A percentile compares a stretch with the other conserved stretches of the same genome.
These are phyloP conservation scores for Ephialtes manifestator DNA, from an alignment of 2,888 invertebrate species.

Conservation along the genomic window DNA sequence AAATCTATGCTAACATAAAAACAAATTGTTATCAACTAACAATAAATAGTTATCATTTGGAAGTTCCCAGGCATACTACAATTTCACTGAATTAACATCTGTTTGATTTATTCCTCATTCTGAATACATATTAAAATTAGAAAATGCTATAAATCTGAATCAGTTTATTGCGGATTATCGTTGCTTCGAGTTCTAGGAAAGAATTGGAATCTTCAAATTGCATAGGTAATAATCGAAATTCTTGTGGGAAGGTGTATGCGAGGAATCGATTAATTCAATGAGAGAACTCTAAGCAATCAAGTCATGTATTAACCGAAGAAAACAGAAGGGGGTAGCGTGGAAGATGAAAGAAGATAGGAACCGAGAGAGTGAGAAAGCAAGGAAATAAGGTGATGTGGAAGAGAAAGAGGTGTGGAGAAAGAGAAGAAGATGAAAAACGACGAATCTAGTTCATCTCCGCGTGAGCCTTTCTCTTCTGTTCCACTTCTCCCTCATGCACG, in stretches of 20 bases:
- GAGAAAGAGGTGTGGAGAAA: slow-evolving; percentile 69
- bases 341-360: slow-evolving; percentile 54
- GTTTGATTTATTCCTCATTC: not conserved
- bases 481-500: slow-evolving; percentile 81
- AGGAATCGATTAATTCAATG: slow-evolving; percentile 55
- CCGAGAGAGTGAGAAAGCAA: slow-evolving; percentile 35
- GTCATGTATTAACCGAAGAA: slow-evolving; percentile 22
- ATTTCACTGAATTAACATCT: not conserved
- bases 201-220: slow-evolving; percentile 5
- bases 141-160: slow-evolving; percentile 27
- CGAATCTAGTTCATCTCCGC: slow-evolving; percentile 85
- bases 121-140: slow-evolving; percentile 19
- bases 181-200: not conserved
- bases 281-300: slow-evolving; percentile 46
- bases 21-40: too few species aligned
- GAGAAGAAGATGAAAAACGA: slow-evolving; percentile 76
- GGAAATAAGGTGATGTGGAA: slow-evolving; percentile 48
- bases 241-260: slow-evolving; percentile 7
- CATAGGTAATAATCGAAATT: slow-evolving; percentile 12
- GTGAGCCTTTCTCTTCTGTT: slow-evolving; percentile 85
- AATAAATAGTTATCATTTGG: too few species aligned
- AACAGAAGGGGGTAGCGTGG: slow-evolving; percentile 49
- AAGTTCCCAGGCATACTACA: not conserved
- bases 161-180: not conserved
- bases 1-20: too few species aligned